A percentile compares a stretch with the other conserved stretches of the same genome.
Conservation (phyloP, 2,113 vertebrate species). For the Phylloscopus trochilus region DNA sequence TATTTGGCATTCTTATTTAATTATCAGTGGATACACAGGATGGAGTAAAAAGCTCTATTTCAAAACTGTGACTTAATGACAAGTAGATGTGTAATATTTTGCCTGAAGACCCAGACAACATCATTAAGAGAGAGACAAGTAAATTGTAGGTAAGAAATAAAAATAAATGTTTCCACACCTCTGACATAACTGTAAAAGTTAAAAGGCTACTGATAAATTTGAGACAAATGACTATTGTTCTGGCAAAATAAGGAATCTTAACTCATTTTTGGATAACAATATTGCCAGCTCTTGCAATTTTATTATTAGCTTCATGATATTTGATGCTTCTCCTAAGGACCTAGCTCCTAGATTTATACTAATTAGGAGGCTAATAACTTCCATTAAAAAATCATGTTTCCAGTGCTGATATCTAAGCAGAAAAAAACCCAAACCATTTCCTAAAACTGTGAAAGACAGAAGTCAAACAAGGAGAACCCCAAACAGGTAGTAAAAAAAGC, state of each 20-base stretch:
- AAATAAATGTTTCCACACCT: slow-evolving; percentile 75
- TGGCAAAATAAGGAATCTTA: slow-evolving; percentile 47
- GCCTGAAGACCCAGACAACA: slow-evolving; percentile 74
- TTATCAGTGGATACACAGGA: slow-evolving; percentile 59
- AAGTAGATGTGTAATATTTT: slow-evolving; percentile 73
- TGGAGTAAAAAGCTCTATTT: slow-evolving; percentile 63
- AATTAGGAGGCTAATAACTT: slow-evolving; percentile 33
- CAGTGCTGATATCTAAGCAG: neutral
- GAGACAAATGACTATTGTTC: slow-evolving; percentile 59
- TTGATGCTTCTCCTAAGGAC: slow-evolving; percentile 22
- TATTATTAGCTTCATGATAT: slow-evolving; percentile 27
- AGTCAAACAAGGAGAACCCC: neutral
- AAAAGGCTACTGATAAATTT: slow-evolving; percentile 68
- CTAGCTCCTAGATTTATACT: slow-evolving; percentile 21
- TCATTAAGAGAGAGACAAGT: slow-evolving; percentile 69
- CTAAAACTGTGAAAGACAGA: neutral
- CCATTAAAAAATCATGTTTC: slow-evolving; percentile 6
- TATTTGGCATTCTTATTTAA: slow-evolving; percentile 56
- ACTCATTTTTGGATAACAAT: slow-evolving; percentile 36
- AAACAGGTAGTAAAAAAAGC: neutral
- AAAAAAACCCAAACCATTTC: neutral
- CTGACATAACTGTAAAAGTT: slow-evolving; percentile 74
- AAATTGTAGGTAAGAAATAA: slow-evolving; percentile 76
- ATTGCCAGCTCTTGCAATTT: slow-evolving; percentile 35
- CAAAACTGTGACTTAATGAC: slow-evolving; percentile 74